Base-by-base conservation (phyloP, 2,888 invertebrate genomes). In the Lepidocyrtinus sp. region DNA sequence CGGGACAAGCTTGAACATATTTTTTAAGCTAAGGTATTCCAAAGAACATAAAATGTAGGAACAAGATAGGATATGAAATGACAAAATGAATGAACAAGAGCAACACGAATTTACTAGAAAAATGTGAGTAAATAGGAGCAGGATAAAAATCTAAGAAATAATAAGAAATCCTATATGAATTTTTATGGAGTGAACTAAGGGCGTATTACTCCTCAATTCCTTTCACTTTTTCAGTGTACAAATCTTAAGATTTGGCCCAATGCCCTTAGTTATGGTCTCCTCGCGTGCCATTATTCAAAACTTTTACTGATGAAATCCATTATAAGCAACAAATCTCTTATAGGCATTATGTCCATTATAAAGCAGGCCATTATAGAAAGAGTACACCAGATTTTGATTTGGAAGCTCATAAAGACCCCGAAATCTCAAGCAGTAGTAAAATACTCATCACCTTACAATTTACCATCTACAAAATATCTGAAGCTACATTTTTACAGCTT, bases 381-480 rank as follows among this genome's bases (percentile, higher is more conserved):
- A 36, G 36, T 36, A 36, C 5, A 36, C 36, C n/a, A n/a, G n/a
- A n/a, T n/a, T n/a, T n/a, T n/a, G n/a, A n/a, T n/a, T 36, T 36
- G 36, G 12, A 36, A 36, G 12, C 36, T 12, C 7, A 9, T 9
- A 36, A 12, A 36, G 36, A 9, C 12, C 5, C 12, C 7, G 5
- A 12, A 36, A 36, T 36, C 36, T n/a, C n/a, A n/a, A n/a, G n/a
- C n/a, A n/a, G 36, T 73, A 73, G 63, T 79, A 74, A 71, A 69
- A 74, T 55, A 68, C 68, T 79, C 63, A 79, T 79, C 74, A 74
- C 69, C 50, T 22, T 65, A 21, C 68, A 36, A n/a, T 27, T 24
- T 61, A 63, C 55, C 5, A 36, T 36, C 36, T 36, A 12, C 36
- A 36, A 36, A 36, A 12, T 5, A 9, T 36, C 36, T n/a, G n/a